These are phyloP conservation scores for Tyria jacobaeae DNA, from an alignment of 2,888 invertebrate species.

Conservation along the genomic window DNA sequence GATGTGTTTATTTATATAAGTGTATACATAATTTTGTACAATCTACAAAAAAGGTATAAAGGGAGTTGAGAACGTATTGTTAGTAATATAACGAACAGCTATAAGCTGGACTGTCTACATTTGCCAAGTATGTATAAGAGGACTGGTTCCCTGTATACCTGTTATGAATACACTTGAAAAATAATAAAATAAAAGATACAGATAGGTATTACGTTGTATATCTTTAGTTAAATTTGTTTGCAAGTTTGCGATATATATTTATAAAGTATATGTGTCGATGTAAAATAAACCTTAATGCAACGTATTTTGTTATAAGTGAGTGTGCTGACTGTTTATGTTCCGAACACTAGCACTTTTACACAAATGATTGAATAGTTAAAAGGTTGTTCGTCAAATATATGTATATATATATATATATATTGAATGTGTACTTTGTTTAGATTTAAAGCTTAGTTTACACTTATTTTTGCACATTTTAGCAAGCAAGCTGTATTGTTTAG, in stretches of 20 bases:
- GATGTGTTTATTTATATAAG: constrained; percentile 17
- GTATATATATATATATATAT: neutral
- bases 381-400: neutral
- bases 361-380: neutral
- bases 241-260: neutral
- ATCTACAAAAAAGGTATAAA: neutral
- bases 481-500: constrained; percentile 20
- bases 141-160: neutral
- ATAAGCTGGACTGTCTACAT: neutral
- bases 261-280: neutral
- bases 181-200: constrained; percentile 23
- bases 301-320: neutral
- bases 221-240: neutral
- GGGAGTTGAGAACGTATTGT: neutral
- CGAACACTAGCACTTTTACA: neutral
- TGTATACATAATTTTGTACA: too few species aligned
- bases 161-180: constrained; percentile 32
- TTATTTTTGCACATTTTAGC: constrained; percentile 1
- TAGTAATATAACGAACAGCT: neutral
- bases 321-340: neutral
- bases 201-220: too few species aligned
- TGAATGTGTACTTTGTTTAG: neutral
- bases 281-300: neutral
- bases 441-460: neutral
- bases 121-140: neutral